These are phyloP conservation scores for Cordylochernes scorpioides DNA, from an alignment of 2,888 invertebrate genomes.

Conservation along the genomic window DNA sequence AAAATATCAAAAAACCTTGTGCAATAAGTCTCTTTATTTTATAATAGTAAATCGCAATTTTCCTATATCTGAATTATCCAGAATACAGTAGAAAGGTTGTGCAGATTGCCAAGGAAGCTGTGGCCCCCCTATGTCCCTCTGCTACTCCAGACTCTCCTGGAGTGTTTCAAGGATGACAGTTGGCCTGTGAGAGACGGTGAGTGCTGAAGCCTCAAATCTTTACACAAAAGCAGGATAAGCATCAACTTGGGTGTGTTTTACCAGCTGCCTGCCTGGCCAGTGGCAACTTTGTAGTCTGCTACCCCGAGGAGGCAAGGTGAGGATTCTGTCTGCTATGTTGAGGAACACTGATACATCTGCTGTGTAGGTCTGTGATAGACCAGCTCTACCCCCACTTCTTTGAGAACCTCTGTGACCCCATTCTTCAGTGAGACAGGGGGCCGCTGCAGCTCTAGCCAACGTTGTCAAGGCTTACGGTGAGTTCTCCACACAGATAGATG, in stretches of 20 bases:
- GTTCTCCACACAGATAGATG: not conserved
- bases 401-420: slow-evolving; percentile 27
- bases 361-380: too few relatives aligned
- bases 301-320: slow-evolving; percentile 26
- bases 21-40: too few relatives aligned
- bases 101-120: too few relatives aligned
- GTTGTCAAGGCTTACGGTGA: slow-evolving; percentile 22
- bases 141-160: slow-evolving; percentile 25
- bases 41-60: not conserved
- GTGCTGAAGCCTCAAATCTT: too few relatives aligned
- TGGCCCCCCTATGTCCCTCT: too few relatives aligned
- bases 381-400: slow-evolving; percentile 25
- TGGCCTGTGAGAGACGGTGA: slow-evolving; percentile 32
- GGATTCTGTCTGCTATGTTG: too few relatives aligned
- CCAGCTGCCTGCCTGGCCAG: slow-evolving; percentile 29
- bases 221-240: too few relatives aligned
- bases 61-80: too few relatives aligned
- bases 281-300: slow-evolving; percentile 28
- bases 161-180: slow-evolving; percentile 29
- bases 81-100: too few relatives aligned
- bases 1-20: too few relatives aligned
- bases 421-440: slow-evolving; percentile 30
- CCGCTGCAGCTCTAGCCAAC: slow-evolving; percentile 27
- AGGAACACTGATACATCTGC: too few relatives aligned
- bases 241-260: too few relatives aligned